These are phyloP conservation scores for Alethe diademata DNA, from an alignment of 2,113 vertebrate genomes.

Conservation along the genomic window DNA sequence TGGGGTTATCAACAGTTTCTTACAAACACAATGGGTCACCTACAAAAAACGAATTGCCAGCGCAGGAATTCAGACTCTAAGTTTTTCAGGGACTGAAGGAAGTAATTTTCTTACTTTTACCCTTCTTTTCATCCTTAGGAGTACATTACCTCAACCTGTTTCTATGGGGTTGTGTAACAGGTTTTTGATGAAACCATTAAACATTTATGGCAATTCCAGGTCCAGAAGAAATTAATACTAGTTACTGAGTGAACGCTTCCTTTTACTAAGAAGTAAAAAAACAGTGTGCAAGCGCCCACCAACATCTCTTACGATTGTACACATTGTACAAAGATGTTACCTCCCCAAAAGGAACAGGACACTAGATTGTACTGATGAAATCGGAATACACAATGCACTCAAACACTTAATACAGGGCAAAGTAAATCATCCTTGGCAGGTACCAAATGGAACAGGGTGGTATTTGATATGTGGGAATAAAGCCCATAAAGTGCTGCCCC, in stretches of 20 bases:
- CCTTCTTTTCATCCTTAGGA: background rate
- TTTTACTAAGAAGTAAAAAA: background rate
- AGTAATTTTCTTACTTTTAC: background rate
- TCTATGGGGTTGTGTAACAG: background rate
- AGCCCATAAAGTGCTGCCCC: background rate
- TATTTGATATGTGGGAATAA: background rate
- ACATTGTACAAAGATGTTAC: background rate
- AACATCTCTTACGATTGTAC: background rate
- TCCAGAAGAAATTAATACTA: background rate
- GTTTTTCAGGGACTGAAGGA: background rate
- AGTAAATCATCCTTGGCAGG: background rate
- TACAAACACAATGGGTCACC: background rate
- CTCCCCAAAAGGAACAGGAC: background rate
- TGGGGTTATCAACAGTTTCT: background rate
- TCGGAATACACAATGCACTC: background rate
- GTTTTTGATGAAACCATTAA: background rate
- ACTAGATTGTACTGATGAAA: background rate
- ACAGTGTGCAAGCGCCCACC: background rate
- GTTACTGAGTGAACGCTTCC: background rate
- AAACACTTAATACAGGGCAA: background rate
- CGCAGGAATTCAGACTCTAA: background rate
- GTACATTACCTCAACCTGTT: background rate
- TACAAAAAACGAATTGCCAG: accelerated
- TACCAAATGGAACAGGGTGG: background rate
- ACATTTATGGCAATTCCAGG: background rate